A percentile compares a stretch with the other conserved stretches of the same genome.
Conservation (phyloP, 2,797 vertebrate species). For the Toxotes lorentzi region DNA sequence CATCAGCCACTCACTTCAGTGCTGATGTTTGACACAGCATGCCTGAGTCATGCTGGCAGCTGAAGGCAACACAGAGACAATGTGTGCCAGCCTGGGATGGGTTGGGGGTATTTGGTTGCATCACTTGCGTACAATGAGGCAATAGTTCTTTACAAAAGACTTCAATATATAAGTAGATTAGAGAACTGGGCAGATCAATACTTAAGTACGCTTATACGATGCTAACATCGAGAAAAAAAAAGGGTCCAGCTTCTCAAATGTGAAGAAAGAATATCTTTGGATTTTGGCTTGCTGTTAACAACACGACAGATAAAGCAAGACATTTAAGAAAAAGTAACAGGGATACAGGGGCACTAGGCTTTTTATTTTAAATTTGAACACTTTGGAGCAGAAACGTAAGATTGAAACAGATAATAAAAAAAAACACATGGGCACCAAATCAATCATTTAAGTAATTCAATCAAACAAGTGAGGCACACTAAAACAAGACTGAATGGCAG, state of each 20-base stretch:
- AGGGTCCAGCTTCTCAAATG: neutral
- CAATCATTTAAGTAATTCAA: too few species aligned
- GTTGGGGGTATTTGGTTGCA: constrained; percentile 1
- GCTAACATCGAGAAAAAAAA: too few species aligned
- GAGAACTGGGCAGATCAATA: neutral
- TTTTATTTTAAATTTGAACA: too few species aligned
- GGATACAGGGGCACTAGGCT: too few species aligned
- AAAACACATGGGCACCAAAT: neutral
- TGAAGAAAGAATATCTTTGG: neutral
- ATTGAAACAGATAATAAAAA: neutral
- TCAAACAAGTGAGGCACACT: neutral
- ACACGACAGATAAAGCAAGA: neutral
- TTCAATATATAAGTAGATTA: neutral
- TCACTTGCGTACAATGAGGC: constrained; percentile 28
- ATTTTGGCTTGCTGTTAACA: neutral
- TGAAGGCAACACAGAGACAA: constrained; percentile 48
- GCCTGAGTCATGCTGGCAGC: constrained; percentile 55
- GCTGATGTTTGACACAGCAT: constrained; percentile 61
- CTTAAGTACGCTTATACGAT: neutral
- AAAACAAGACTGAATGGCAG: neutral
- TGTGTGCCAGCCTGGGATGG: constrained; percentile 39
- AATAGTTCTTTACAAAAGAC: constrained; percentile 3
- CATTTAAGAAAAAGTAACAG: neutral
- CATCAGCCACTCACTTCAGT: constrained; percentile 36
- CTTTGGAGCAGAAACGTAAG: neutral